Conservation (phyloP, 1,140 invertebrate species). For the Trichonephila inaurata region DNA sequence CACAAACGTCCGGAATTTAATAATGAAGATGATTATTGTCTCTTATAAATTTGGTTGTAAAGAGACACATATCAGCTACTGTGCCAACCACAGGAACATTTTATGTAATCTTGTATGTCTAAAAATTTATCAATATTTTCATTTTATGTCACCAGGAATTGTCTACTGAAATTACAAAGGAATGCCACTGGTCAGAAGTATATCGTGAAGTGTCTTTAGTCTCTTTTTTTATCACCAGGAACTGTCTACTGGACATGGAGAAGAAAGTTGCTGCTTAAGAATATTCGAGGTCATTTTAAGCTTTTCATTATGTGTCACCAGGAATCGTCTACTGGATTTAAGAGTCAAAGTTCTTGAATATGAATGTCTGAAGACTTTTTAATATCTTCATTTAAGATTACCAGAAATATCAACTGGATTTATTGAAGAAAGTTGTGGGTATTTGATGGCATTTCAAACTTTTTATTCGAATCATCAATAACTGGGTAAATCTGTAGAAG, state of each 20-base stretch:
- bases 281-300: neutral
- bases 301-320: neutral
- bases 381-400: neutral
- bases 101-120: neutral
- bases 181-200: neutral
- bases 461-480: neutral
- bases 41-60: neutral
- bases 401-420: neutral
- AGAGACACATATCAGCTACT: neutral
- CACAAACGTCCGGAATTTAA: neutral
- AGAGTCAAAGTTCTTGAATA: neutral
- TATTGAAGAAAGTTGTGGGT: neutral
- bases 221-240: neutral
- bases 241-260: neutral
- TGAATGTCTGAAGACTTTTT: neutral
- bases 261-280: neutral
- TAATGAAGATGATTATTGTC: neutral
- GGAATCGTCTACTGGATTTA: neutral
- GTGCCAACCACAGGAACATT: conserved; percentile 4
- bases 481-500: neutral
- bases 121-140: neutral
- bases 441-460: neutral
- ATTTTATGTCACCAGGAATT: neutral
- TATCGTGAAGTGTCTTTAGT: neutral
- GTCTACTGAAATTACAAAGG: neutral